Conservation (phyloP, 1,140 invertebrate genomes). For the Trichogramma pretiosum region DNA sequence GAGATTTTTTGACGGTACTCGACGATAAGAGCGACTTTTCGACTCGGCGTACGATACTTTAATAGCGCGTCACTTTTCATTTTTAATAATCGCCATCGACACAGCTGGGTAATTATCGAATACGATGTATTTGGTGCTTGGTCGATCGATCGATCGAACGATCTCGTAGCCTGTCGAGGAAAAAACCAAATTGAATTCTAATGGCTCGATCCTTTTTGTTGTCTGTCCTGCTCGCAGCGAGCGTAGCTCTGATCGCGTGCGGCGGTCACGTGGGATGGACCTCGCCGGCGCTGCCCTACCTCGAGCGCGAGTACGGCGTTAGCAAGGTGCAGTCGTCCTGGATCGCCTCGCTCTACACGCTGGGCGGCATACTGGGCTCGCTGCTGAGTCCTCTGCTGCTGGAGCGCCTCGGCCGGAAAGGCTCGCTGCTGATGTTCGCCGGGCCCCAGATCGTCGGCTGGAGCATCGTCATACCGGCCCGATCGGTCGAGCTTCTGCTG, state of each 20-base stretch:
- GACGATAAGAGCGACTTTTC: no score
- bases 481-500: slow-evolving; percentile 27
- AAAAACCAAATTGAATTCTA: no score
- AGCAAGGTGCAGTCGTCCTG: slow-evolving; percentile 30
- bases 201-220: no score
- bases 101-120: no score
- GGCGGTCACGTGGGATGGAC: slow-evolving; percentile 35
- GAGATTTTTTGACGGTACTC: no score
- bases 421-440: slow-evolving; percentile 28
- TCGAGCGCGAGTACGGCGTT: slow-evolving; percentile 24
- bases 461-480: slow-evolving; percentile 31
- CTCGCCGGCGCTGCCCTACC: slow-evolving; percentile 32
- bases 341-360: slow-evolving; percentile 33
- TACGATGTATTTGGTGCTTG: no score
- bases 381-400: slow-evolving; percentile 27
- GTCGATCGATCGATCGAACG: no score
- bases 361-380: slow-evolving; percentile 29
- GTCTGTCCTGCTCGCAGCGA: slow-evolving; percentile 26
- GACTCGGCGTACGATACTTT: no score
- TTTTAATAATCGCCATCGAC: no score
- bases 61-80: no score
- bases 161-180: no score
- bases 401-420: slow-evolving; percentile 34
- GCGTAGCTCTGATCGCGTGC: slow-evolving; percentile 31
- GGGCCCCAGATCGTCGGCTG: slow-evolving; percentile 30